Conservation (phyloP, 2,797 vertebrate genomes). For the Mormyrops boulengeri region DNA sequence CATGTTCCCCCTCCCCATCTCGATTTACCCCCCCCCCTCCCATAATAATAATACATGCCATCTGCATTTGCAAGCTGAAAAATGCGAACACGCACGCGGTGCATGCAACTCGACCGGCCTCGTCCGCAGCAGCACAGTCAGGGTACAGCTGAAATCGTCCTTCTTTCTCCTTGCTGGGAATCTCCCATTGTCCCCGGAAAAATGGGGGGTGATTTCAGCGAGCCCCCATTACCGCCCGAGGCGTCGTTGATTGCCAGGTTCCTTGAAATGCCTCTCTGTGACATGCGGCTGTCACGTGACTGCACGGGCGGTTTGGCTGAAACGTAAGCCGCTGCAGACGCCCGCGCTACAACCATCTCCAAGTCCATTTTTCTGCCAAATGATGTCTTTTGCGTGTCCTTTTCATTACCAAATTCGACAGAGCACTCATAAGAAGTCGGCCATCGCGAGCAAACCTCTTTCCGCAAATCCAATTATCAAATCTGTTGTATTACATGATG, state of each 20-base stretch:
- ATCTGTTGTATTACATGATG: conserved; percentile 56
- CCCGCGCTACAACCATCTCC: conserved; percentile 33
- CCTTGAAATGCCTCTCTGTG: conserved; percentile 23
- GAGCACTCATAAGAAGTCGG: conserved; percentile 54
- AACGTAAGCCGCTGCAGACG: conserved; percentile 23
- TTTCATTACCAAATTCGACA: conserved; percentile 49
- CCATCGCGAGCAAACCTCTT: conserved; percentile 40
- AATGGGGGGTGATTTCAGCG: conserved; percentile 1
- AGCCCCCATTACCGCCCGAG: not conserved
- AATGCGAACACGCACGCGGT: not conserved
- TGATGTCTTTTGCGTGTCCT: conserved; percentile 37
- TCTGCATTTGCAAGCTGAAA: conserved; percentile 11
- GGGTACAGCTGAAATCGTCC: not conserved
- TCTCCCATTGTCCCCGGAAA: not conserved
- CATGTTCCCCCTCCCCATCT: conserved; percentile 13
- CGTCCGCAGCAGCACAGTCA: not conserved
- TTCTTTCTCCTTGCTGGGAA: not conserved
- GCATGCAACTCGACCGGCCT: conserved; percentile 25
- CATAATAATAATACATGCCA: not conserved
- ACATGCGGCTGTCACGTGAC: not conserved
- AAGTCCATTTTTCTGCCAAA: conserved; percentile 30
- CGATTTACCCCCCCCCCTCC: too few relatives aligned
- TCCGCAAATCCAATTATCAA: conserved; percentile 61
- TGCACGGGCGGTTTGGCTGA: not conserved
- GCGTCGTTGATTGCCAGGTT: conserved; percentile 53